phyloP scores from a whole-genome alignment of 2,888 invertebrate genomes.

The Andrena camellia region DNA sequence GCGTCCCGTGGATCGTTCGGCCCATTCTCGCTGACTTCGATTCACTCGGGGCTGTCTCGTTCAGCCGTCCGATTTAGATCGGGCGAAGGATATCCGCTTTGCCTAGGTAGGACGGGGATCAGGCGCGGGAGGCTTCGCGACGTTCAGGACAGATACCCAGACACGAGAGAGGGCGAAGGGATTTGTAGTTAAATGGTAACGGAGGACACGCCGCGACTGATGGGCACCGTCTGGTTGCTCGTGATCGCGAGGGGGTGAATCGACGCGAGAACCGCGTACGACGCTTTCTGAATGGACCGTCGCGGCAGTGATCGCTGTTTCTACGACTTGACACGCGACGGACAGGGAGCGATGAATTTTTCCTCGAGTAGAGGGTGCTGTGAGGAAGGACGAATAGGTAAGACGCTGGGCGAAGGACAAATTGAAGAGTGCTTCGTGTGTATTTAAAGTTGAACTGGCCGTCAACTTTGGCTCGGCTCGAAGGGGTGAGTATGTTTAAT shows the following conservation, averaged over 20 bases:
- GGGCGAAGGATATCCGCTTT: neutral
- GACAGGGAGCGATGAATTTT: conserved; percentile 36
- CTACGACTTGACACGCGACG: neutral
- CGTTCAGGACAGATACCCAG: no score
- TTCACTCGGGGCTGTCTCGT: neutral
- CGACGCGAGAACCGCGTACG: neutral
- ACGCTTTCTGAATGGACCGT: conserved; percentile 30
- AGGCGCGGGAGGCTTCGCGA: no score
- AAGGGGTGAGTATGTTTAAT: conserved; percentile 23
- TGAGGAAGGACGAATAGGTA: neutral
- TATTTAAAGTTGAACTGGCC: conserved; percentile 7
- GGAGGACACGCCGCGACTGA: no score
- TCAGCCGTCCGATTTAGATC: neutral
- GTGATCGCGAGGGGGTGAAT: conserved; percentile 17
- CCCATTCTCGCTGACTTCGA: conserved; percentile 19
- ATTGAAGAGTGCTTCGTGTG: conserved; percentile 29
- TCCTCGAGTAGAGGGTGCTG: conserved; percentile 21
- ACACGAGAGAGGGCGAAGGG: no score
- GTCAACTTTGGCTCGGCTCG: no score
- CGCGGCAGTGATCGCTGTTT: conserved; percentile 3
- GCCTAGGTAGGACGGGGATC: neutral
- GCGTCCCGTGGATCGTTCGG: conserved; percentile 54
- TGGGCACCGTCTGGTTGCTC: no score
- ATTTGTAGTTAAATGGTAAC: no score
- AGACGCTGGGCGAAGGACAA: conserved; percentile 1